These are phyloP conservation scores for Araneus ventricosus DNA, from an alignment of 1,140 invertebrate species.

Conservation along the genomic window DNA sequence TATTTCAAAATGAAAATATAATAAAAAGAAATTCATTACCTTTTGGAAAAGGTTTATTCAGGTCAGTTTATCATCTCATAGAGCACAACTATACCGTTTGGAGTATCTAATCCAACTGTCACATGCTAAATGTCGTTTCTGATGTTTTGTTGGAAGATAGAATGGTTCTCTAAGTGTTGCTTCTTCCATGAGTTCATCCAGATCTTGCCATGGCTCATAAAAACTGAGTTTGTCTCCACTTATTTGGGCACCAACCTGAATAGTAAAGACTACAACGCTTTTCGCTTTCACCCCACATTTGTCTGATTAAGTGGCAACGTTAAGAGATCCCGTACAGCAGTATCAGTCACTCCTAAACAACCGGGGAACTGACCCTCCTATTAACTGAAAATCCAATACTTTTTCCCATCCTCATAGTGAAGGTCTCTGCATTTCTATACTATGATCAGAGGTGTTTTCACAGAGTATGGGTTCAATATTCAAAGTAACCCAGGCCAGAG, in stretches of 20 bases:
- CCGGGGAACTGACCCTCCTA: slow-evolving; percentile 1
- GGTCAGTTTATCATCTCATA: no score
- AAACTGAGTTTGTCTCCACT: not conserved
- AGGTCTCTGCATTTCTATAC: not conserved
- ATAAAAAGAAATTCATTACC: no score
- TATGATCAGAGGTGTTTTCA: no score
- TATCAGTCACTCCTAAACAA: not conserved
- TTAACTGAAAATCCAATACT: not conserved
- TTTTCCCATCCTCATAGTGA: not conserved
- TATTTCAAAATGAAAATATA: no score
- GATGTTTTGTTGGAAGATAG: not conserved
- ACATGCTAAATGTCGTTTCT: not conserved
- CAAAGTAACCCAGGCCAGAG: no score
- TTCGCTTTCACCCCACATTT: slow-evolving; percentile 37
- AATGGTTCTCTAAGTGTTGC: not conserved
- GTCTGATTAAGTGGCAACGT: not conserved
- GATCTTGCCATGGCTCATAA: slow-evolving; percentile 8
- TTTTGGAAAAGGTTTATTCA: no score
- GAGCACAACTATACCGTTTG: not conserved
- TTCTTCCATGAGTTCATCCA: not conserved
- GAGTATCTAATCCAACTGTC: not conserved
- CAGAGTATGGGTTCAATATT: no score
- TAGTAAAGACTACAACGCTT: slow-evolving; percentile 7
- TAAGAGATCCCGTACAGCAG: not conserved
- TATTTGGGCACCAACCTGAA: not conserved